Base-by-base conservation (phyloP, 2,797 vertebrate species). In the Perodicticus potto region DNA sequence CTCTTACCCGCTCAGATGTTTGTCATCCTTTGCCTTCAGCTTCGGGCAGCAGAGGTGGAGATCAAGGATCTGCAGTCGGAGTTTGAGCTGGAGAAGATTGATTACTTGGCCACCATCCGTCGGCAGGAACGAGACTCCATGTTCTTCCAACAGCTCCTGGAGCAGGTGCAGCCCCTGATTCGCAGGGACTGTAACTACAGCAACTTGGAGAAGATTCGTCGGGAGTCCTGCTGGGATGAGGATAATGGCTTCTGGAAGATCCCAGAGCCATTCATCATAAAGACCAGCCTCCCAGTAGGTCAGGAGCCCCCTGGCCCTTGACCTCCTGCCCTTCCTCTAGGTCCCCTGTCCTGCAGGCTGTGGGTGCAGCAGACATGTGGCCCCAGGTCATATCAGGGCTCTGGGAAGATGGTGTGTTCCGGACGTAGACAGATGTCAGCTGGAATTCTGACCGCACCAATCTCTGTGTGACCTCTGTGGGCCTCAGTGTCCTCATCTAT, bases 161-260 rank as follows among this genome's bases (percentile, higher is more conserved):
- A 99, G 77, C 99, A 98, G 74, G 98, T 99, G 98, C 99, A 98
- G 97, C 98, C 98, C 2, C 98, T 99, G 1, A 96, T 99, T 93
- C 98, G 98, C 32, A 95, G 98, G 0, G 99, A 99, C 98, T 99
- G 99, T 96, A 99, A 99, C 98, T 99, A 99, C 98, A 99, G 99
- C 98, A 99, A 98, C 97, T 97, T 99, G 95, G 99, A 99, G 89
- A 99, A 98, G 61, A 97, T 99, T 88, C 98, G 98, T 94, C 97
- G 88, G 0, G 99, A 99, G 85, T 98, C 99, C 0, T 49, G 97
- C 65, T 99, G 99, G 99, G 99, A 99, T 0, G 99, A 99, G 96
- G 99, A 99, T 22, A 98, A 77, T 0, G 85, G 98, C 91, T 94
- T 98, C 95, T 99, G 99, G 99, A 99, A 98, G 98, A 97, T 99